phyloP scores from a whole-genome alignment of 2,888 invertebrate species.

The Lasioglossum marginatum region DNA sequence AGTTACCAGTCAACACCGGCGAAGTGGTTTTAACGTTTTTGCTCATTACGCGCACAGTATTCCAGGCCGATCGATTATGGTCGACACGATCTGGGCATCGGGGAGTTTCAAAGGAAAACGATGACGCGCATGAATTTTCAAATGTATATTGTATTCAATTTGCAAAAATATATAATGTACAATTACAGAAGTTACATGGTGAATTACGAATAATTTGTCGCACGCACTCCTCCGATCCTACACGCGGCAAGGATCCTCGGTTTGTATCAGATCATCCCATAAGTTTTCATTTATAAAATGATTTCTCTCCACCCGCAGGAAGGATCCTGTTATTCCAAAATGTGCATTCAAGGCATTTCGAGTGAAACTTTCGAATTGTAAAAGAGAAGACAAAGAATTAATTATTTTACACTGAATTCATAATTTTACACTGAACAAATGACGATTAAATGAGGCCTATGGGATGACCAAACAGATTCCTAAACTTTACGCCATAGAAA shows the following conservation, averaged over 20 bases:
- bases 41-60: slow-evolving; percentile 60
- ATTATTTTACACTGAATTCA: too few relatives aligned
- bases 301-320: not conserved
- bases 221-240: not conserved
- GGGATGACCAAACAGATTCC: not conserved
- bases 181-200: slow-evolving; percentile 72
- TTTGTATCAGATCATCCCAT: slow-evolving; percentile 4
- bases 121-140: slow-evolving; percentile 64
- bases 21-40: slow-evolving; percentile 37
- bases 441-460: not conserved
- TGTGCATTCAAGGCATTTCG: too few relatives aligned
- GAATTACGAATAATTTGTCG: slow-evolving; percentile 46
- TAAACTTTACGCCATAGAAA: not conserved
- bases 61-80: slow-evolving; percentile 27
- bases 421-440: not conserved
- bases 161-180: slow-evolving; percentile 75
- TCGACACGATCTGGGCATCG: slow-evolving; percentile 43
- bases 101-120: slow-evolving; percentile 33
- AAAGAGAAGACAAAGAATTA: not conserved
- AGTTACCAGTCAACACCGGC: slow-evolving; percentile 21
- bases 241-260: slow-evolving; percentile 1
- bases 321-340: too few relatives aligned
- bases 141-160: slow-evolving; percentile 78
- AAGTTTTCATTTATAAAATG: not conserved
- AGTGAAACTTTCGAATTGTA: not conserved